phyloP scores from a whole-genome alignment of 2,113 vertebrate genomes.

The Leptocoma aspasia region DNA sequence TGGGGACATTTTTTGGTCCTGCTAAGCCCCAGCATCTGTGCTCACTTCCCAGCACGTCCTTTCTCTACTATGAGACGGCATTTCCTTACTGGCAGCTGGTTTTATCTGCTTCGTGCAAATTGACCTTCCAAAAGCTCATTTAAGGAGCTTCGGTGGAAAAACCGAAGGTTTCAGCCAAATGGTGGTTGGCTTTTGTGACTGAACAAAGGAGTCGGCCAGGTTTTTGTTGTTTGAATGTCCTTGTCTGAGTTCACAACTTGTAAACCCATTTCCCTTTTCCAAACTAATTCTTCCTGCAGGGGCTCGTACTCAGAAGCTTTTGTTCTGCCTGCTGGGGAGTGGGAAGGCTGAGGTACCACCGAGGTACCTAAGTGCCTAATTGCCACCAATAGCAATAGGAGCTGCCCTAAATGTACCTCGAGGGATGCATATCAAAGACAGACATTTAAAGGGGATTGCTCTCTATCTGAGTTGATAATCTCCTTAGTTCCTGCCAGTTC shows the following conservation, averaged over 20 bases:
- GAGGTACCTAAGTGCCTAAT: not conserved
- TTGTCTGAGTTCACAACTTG: conserved; percentile 30
- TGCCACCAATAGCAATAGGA: not conserved
- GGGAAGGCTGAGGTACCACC: not conserved
- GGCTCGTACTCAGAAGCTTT: not conserved
- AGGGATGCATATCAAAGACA: conserved; percentile 12
- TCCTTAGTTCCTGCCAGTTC: not conserved
- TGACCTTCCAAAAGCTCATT: not conserved
- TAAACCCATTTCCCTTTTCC: conserved; percentile 41
- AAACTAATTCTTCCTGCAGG: conserved; percentile 2
- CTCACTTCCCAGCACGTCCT: not conserved
- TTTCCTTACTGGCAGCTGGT: not conserved
- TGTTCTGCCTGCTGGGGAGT: not conserved
- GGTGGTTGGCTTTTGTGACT: conserved; percentile 18
- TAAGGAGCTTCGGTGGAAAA: not conserved
- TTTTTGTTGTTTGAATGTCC: not conserved
- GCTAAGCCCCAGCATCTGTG: not conserved
- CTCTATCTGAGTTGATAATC: not conserved
- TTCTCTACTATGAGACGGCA: not conserved
- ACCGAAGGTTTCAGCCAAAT: not conserved
- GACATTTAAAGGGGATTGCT: not conserved
- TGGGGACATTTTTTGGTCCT: not conserved
- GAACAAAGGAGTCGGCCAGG: not conserved
- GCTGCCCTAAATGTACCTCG: not conserved
- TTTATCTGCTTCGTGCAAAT: not conserved